Conservation (phyloP, 2,888 invertebrate genomes). For the Parnassius glacialis region DNA sequence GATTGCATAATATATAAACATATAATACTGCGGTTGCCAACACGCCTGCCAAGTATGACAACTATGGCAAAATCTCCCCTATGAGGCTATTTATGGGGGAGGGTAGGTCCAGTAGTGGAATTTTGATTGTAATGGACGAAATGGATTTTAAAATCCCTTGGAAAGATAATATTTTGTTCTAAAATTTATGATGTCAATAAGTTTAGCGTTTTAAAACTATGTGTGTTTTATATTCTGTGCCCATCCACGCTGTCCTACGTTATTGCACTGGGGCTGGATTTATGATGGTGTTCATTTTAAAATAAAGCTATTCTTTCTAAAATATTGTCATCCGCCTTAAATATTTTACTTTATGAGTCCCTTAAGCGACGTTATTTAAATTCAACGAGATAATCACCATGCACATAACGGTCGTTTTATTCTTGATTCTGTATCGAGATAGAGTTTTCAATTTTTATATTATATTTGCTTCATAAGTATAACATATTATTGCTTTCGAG, state of each 20-base stretch:
- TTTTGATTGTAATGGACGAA: no score
- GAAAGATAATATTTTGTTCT: slow-evolving; percentile 10
- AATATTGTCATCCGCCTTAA: slow-evolving; percentile 79
- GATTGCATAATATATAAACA: no score
- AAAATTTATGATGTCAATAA: slow-evolving; percentile 27
- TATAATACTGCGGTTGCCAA: no score
- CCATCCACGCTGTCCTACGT: slow-evolving; percentile 60
- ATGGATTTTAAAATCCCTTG: no score
- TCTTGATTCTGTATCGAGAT: slow-evolving; percentile 38
- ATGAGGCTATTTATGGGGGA: no score
- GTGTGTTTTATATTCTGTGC: slow-evolving; percentile 66
- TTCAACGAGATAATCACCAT: slow-evolving; percentile 40
- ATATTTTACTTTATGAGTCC: slow-evolving; percentile 76
- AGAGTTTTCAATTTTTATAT: background rate
- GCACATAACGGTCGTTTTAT: slow-evolving; percentile 52
- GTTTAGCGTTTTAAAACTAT: slow-evolving; percentile 55
- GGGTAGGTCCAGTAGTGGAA: no score
- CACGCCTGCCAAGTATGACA: no score
- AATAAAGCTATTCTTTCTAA: slow-evolving; percentile 78
- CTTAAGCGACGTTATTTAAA: slow-evolving; percentile 64
- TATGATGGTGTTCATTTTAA: slow-evolving; percentile 71
- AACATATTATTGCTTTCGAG: slow-evolving; percentile 14
- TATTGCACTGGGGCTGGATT: slow-evolving; percentile 71
- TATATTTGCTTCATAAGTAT: no score
- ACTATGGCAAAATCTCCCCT: no score